Evolutionary conservation across 1,140 invertebrate species (phyloP).

Genomic region (Patella vulgata): DNA sequence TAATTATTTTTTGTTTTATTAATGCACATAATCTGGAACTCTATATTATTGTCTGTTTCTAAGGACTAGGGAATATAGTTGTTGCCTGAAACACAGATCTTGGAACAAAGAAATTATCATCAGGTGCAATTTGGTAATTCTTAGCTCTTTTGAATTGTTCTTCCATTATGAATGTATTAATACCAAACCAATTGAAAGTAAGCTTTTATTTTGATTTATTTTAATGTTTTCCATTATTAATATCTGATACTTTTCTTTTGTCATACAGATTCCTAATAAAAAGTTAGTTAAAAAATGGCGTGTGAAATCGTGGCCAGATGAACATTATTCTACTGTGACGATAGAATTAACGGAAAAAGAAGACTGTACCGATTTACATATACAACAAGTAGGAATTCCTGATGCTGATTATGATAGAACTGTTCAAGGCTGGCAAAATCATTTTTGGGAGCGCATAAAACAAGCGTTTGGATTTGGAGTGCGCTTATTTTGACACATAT

Average conservation of each 20-base stretch:
- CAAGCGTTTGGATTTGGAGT: conserved; percentile 90
- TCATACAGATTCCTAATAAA: conserved; percentile 75
- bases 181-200: too few species aligned
- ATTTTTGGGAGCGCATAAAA: conserved; percentile 94
- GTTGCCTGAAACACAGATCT: too few species aligned
- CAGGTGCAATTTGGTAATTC: too few species aligned
- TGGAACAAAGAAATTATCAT: too few species aligned
- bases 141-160: too few species aligned
- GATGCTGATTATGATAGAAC: conserved; percentile 81
- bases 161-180: too few species aligned
- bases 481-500: conserved; percentile 73
- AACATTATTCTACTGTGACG: conserved; percentile 89
- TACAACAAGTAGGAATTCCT: conserved; percentile 85
- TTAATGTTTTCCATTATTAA: conserved; percentile 9
- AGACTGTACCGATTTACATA: conserved; percentile 82
- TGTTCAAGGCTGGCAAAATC: conserved; percentile 87
- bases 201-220: too few species aligned
- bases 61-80: too few species aligned
- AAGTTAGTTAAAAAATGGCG: conserved; percentile 95
- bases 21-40: too few species aligned
- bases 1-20: background rate
- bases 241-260: conserved; percentile 16
- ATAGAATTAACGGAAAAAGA: conserved; percentile 85
- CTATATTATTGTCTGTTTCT: too few species aligned
- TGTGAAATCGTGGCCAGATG: conserved; percentile 92